Conservation (phyloP, 2,888 invertebrate genomes). For the Acleris holmiana region DNA sequence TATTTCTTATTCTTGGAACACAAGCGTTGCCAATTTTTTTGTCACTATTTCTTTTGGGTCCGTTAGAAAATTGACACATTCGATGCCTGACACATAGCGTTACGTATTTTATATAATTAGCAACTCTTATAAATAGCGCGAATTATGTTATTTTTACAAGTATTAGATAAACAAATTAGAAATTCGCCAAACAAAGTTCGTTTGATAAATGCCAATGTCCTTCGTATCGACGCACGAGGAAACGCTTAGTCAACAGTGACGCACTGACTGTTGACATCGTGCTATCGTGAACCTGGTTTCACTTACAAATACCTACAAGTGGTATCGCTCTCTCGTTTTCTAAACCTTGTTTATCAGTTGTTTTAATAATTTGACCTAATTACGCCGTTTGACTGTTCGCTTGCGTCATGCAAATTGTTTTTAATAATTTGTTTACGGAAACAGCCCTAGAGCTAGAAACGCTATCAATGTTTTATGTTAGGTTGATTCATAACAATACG, state of each 20-base stretch:
- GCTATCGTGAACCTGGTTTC: constrained; percentile 26
- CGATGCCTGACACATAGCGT: no score
- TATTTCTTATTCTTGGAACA: constrained; percentile 28
- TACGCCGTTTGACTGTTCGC: constrained; percentile 17
- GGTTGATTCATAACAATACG: constrained; percentile 3
- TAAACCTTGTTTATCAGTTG: constrained; percentile 30
- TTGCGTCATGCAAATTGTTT: constrained; percentile 20
- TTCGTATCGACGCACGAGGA: constrained; percentile 35
- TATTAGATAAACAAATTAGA: constrained; percentile 12
- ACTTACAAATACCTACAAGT: constrained; percentile 16
- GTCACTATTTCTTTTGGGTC: background rate
- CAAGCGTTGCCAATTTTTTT: constrained; percentile 27
- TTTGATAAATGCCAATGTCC: constrained; percentile 9
- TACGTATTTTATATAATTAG: no score
- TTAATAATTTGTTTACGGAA: background rate
- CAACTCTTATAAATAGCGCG: constrained; percentile 7
- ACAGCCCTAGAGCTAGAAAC: constrained; percentile 5
- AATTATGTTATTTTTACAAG: constrained; percentile 9
- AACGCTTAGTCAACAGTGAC: constrained; percentile 33
- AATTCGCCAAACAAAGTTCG: constrained; percentile 13
- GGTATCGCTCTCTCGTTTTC: constrained; percentile 20
- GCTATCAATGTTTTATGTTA: constrained; percentile 9
- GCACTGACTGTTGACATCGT: constrained; percentile 33
- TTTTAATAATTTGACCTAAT: constrained; percentile 31
- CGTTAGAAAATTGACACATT: no score